Percentiles rank a stretch among this genome's conserved stretches.
Evolutionary conservation across 2,888 invertebrate species (phyloP).

Genomic region (Odontocolon sp.): DNA sequence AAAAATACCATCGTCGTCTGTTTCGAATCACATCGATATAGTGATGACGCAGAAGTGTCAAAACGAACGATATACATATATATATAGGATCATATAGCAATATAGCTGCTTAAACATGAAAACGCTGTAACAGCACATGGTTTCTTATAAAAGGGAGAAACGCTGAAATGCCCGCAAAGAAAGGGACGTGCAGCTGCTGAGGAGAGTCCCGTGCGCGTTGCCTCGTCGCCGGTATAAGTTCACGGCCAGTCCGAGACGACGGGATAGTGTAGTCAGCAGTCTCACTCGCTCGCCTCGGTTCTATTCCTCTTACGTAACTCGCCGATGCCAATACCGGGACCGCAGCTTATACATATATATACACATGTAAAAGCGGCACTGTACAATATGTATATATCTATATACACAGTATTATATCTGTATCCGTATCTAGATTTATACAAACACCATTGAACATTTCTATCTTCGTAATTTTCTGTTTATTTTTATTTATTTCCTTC

Average conservation of each 20-base stretch:
- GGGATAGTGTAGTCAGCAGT: slow-evolving; percentile 52
- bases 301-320: slow-evolving; percentile 50
- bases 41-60: too few relatives aligned
- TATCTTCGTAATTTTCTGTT: background rate
- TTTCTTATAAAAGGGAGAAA: background rate
- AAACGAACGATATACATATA: too few relatives aligned
- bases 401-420: too few relatives aligned
- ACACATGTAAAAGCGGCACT: too few relatives aligned
- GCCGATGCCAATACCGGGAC: slow-evolving; percentile 27
- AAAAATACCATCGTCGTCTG: too few relatives aligned
- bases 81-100: too few relatives aligned
- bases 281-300: slow-evolving; percentile 49
- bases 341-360: slow-evolving; percentile 46
- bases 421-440: too few relatives aligned
- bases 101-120: too few relatives aligned
- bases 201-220: slow-evolving; percentile 55
- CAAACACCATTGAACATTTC: too few relatives aligned
- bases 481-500: background rate
- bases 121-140: background rate
- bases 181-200: slow-evolving; percentile 48
- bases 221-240: slow-evolving; percentile 75
- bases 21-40: too few relatives aligned
- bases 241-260: slow-evolving; percentile 78
- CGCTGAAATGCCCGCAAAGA: slow-evolving; percentile 18
- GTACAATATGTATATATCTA: too few relatives aligned